Percentiles rank a stretch among this genome's conserved stretches.
Conservation (phyloP, 2,888 invertebrate genomes). For the Folsomia candida region DNA sequence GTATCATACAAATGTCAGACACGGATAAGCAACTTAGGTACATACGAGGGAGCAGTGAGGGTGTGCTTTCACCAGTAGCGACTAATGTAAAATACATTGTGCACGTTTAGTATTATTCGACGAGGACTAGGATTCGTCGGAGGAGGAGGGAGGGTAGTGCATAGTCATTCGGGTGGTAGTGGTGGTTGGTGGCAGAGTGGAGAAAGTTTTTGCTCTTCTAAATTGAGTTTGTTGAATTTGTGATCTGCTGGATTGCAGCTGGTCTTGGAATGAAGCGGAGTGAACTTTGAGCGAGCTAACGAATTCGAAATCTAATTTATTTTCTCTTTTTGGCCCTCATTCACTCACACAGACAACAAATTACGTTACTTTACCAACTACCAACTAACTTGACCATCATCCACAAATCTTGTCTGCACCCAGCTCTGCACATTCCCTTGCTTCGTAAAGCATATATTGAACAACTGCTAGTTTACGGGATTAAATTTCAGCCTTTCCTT, state of each 20-base stretch:
- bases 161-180: neutral
- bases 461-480: too few relatives aligned
- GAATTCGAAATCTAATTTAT: constrained; percentile 7
- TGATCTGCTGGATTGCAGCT: constrained; percentile 8
- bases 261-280: constrained; percentile 7
- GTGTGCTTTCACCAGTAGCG: too few relatives aligned
- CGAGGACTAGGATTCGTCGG: too few relatives aligned
- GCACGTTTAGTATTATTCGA: too few relatives aligned
- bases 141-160: too few relatives aligned
- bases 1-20: too few relatives aligned
- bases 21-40: too few relatives aligned
- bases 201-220: constrained; percentile 3
- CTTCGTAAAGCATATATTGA: too few relatives aligned
- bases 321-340: constrained; percentile 1
- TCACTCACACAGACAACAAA: neutral
- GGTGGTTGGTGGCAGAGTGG: neutral
- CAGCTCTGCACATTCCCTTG: too few relatives aligned
- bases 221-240: constrained; percentile 6
- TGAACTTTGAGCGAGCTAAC: constrained; percentile 16
- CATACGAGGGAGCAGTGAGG: too few relatives aligned
- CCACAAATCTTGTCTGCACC: neutral
- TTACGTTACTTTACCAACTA: constrained; percentile 1
- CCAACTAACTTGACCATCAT: neutral
- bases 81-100: too few relatives aligned
- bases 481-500: too few relatives aligned